Evolutionary conservation across 2,797 vertebrate species (phyloP).

Genomic region (Chrysolophus pictus): DNA sequence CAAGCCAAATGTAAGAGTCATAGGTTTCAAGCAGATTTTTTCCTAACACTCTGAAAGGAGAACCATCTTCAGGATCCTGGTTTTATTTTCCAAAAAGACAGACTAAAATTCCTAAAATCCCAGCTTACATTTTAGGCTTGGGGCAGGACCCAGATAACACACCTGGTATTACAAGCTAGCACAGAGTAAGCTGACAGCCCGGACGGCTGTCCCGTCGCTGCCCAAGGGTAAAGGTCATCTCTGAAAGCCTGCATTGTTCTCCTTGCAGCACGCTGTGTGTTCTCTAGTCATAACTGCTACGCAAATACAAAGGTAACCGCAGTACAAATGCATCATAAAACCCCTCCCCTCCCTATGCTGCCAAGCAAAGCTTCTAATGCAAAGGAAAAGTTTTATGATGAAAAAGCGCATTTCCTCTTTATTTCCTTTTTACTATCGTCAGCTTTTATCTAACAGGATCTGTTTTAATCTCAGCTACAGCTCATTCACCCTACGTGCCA

Average conservation of each 20-base stretch:
- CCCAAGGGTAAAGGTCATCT: background rate
- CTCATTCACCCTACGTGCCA: background rate
- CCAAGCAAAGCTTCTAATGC: background rate
- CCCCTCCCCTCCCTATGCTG: background rate
- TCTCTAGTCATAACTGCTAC: background rate
- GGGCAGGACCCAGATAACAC: background rate
- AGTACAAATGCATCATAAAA: fast-evolving
- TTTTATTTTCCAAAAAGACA: background rate
- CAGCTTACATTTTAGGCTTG: background rate
- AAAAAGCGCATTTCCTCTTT: background rate
- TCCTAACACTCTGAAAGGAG: background rate
- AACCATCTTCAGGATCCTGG: background rate
- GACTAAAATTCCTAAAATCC: background rate
- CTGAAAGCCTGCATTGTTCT: background rate
- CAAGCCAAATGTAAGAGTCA: background rate
- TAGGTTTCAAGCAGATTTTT: background rate
- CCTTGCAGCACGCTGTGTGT: background rate
- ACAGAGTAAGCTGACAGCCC: background rate
- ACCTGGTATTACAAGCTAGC: background rate
- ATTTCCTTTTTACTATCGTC: background rate
- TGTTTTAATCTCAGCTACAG: background rate
- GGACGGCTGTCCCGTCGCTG: fast-evolving
- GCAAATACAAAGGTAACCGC: background rate
- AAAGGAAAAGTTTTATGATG: background rate
- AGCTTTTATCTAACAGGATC: background rate